Evolutionary conservation across 2,113 vertebrate species (phyloP).

Genomic region (Erythrocercus mccallii): DNA sequence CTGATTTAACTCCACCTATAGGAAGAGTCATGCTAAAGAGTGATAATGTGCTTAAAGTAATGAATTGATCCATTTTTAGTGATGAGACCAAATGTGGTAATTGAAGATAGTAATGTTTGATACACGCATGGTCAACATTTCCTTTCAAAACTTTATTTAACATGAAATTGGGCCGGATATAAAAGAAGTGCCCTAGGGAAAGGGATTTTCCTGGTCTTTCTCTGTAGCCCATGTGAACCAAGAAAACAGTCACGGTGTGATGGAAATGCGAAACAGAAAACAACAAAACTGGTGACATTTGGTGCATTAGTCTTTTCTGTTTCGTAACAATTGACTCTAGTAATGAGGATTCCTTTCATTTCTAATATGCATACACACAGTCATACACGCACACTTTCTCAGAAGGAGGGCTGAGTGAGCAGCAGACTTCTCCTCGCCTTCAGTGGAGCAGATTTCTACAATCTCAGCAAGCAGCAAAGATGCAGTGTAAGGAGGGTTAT

Average conservation of each 20-base stretch:
- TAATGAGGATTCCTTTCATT: background rate
- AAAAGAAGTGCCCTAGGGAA: slow-evolving; percentile 19
- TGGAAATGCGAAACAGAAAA: slow-evolving; percentile 46
- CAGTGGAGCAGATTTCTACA: background rate
- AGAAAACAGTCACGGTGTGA: slow-evolving; percentile 48
- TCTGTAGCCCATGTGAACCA: background rate
- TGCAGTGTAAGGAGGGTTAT: background rate
- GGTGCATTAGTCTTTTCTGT: background rate
- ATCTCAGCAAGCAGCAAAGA: slow-evolving; percentile 21
- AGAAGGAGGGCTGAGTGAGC: background rate
- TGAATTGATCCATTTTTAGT: slow-evolving; percentile 48
- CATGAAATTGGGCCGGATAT: slow-evolving; percentile 34
- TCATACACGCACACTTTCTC: background rate
- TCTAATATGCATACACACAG: background rate
- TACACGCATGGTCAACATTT: slow-evolving; percentile 32
- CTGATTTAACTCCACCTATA: background rate
- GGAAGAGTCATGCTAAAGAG: slow-evolving; percentile 36
- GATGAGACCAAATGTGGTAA: slow-evolving; percentile 40
- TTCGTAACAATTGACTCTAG: background rate
- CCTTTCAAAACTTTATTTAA: slow-evolving; percentile 51
- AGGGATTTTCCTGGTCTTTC: slow-evolving; percentile 17
- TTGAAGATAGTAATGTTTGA: slow-evolving; percentile 48
- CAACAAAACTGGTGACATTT: slow-evolving; percentile 6
- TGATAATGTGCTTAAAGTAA: slow-evolving; percentile 60
- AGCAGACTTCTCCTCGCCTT: slow-evolving; percentile 1